phyloP scores from a whole-genome alignment of 2,888 invertebrate species.

The Ormyrus nitidulus region DNA sequence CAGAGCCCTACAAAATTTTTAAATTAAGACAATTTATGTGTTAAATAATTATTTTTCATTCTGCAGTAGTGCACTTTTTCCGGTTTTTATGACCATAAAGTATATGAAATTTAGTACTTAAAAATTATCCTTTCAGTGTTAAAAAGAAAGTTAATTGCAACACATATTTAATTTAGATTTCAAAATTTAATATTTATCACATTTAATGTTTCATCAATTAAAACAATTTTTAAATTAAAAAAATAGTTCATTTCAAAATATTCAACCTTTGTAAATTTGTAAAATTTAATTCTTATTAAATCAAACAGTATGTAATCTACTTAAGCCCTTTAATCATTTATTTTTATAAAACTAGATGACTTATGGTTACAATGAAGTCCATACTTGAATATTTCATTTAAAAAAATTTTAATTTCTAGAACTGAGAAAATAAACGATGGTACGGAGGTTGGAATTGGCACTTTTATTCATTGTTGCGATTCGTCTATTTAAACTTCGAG shows the following conservation, averaged over 20 bases:
- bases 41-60: constrained; percentile 14
- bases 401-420: constrained; percentile 46
- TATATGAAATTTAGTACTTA: neutral
- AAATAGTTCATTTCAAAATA: constrained; percentile 29
- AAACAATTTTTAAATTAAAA: constrained; percentile 36
- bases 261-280: neutral
- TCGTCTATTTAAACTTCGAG: constrained; percentile 58
- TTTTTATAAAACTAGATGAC: constrained; percentile 32
- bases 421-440: constrained; percentile 51
- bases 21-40: neutral
- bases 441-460: constrained; percentile 68
- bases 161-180: constrained; percentile 19
- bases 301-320: constrained; percentile 27
- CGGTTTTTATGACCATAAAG: neutral
- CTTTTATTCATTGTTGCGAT: constrained; percentile 69
- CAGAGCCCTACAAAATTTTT: neutral
- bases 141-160: constrained; percentile 19
- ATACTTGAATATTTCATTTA: constrained; percentile 10
- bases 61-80: constrained; percentile 23
- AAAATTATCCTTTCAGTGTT: neutral
- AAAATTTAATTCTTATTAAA: constrained; percentile 6
- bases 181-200: constrained; percentile 17
- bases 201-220: constrained; percentile 14
- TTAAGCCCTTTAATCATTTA: constrained; percentile 9
- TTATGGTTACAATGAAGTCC: constrained; percentile 29